Evolutionary conservation across 1,140 invertebrate genomes (phyloP), one percentile per base, ranked within the genome.

Genomic region (Neocloeon triangulifer): DNA sequence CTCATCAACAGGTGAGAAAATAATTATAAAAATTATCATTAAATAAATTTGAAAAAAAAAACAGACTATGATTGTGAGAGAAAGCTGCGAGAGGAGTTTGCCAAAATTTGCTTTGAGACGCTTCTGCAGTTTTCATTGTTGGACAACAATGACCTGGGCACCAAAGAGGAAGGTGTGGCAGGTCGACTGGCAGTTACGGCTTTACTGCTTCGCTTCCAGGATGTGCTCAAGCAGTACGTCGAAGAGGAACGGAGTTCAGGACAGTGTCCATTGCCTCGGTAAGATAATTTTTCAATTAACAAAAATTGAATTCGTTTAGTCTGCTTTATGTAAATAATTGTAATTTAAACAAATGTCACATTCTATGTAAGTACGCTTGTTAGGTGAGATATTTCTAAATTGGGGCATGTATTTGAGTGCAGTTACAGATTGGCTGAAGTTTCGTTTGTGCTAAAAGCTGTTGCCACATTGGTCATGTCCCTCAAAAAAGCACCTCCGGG

Each of bases 101-200:
- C 89, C 14, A 79, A 89, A 47, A 80, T 78, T 0, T 96, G 91
- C 49, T 95, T 96, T 48, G 88, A 95, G 54, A 94, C 89, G 1
- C 58, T 95, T 14, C 62, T 96, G 9, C 85, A 94, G 52, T 95
- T 94, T 58, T 91, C 86, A 1, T 61, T 73, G 36, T 59, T 72
- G 18, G 73, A 80, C 45, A 70, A 74, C 39, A 42, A 68, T 23
- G 58, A 56, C 39, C 52, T 55, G 35, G 39, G 41, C 35, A 22
- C 43, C 43, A 31, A 50, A 31, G 51, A 51, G 34, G 61, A 69
- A 38, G 57, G 57, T 21, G 66, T 80, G 32, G 76, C 81, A 19
- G 80, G 77, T 2, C 69, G 77, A 36, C 52, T 95, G 35, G 89
- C 89, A 2, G 84, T 95, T 12, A 78, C 84, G 14, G 80, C 86